Conservation (phyloP, 2,888 invertebrate species). For the Nycteola revayana region DNA sequence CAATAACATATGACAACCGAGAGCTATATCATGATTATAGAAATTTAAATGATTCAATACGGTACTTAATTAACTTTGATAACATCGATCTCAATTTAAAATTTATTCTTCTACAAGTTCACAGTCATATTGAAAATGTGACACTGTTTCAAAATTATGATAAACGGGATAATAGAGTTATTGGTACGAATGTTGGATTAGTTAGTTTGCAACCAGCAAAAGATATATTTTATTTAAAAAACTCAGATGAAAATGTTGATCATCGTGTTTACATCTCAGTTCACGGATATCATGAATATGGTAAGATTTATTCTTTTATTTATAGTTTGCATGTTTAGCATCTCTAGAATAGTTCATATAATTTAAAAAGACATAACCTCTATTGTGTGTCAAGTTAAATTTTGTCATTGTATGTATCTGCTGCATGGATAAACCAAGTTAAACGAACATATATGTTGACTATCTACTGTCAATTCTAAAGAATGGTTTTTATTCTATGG, state of each 20-base stretch:
- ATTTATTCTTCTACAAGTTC: conserved; percentile 85
- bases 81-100: conserved; percentile 66
- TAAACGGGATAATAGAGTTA: conserved; percentile 51
- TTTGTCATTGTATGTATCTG: no score
- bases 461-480: no score
- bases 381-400: no score
- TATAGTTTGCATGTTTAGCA: no score
- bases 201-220: conserved; percentile 43
- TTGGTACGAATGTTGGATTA: conserved; percentile 85
- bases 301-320: conserved; percentile 51
- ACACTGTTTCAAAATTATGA: conserved; percentile 71
- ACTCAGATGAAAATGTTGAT: conserved; percentile 54
- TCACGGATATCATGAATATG: conserved; percentile 71
- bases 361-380: no score
- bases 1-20: conserved; percentile 42
- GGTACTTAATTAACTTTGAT: conserved; percentile 57
- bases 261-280: conserved; percentile 72
- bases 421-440: no score
- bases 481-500: no score
- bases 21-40: conserved; percentile 54
- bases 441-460: no score
- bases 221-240: conserved; percentile 64
- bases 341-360: background rate
- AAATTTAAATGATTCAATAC: conserved; percentile 44
- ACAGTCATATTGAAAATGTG: conserved; percentile 81